Conservation (phyloP, 2,888 invertebrate species). For the Philereme transversata region DNA sequence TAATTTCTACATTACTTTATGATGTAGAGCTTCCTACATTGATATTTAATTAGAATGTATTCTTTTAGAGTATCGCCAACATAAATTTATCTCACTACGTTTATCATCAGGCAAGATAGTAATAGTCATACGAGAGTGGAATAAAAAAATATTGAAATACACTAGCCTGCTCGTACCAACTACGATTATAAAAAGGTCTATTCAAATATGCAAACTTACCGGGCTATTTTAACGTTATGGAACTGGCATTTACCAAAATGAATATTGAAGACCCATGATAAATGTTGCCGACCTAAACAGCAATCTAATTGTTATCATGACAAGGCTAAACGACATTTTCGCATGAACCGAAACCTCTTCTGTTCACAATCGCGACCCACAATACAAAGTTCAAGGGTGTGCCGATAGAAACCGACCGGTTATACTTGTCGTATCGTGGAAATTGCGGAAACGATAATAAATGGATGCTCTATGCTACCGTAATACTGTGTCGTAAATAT, state of each 20-base stretch:
- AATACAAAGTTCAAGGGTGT: conserved; percentile 45
- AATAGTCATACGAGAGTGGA: no score
- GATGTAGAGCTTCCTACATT: no score
- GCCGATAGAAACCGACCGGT: conserved; percentile 35
- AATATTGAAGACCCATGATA: conserved; percentile 12
- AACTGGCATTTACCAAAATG: conserved; percentile 9
- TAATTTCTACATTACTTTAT: no score
- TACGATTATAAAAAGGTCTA: no score
- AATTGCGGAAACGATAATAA: conserved; percentile 16
- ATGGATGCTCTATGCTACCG: conserved; percentile 4
- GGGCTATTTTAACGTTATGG: not conserved
- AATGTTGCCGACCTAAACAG: conserved; percentile 11
- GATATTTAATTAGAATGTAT: no score
- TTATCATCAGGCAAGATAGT: no score
- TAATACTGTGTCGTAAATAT: conserved; percentile 1
- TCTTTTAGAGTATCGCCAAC: no score
- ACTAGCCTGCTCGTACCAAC: no score
- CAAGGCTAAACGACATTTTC: conserved; percentile 43
- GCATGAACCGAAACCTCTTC: conserved; percentile 35
- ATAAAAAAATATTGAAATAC: no score
- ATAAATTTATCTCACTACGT: no score
- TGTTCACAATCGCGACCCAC: conserved; percentile 40
- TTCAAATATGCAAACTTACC: no score
- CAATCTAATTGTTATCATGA: conserved; percentile 36
- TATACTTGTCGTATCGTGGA: conserved; percentile 22